phyloP scores from a whole-genome alignment of 2,113 vertebrate species.

The Megaceryle torquata region DNA sequence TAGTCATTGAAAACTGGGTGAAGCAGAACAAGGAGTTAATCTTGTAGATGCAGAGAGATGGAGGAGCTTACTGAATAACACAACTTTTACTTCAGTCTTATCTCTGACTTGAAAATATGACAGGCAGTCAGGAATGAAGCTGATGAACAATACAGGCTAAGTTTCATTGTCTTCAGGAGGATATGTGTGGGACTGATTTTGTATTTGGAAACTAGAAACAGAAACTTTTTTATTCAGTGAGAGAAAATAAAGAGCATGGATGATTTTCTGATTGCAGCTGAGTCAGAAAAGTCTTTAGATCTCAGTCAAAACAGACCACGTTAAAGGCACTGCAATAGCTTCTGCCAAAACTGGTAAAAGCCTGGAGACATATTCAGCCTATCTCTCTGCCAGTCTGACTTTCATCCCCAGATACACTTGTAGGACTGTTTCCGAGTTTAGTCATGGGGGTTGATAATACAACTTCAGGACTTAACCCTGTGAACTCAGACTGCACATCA shows the following conservation, averaged over 20 bases:
- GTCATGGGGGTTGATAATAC: not conserved
- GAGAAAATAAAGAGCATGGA: not conserved
- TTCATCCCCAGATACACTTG: not conserved
- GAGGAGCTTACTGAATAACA: not conserved
- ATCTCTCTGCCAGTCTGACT: not conserved
- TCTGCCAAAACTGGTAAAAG: not conserved
- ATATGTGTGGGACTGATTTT: not conserved
- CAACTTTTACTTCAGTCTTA: not conserved
- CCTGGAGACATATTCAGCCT: not conserved
- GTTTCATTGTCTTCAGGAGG: slow-evolving; percentile 19
- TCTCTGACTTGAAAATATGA: not conserved
- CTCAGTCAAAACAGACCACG: slow-evolving; percentile 14
- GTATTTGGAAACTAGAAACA: slow-evolving; percentile 28
- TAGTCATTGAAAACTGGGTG: not conserved
- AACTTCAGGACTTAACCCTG: not conserved
- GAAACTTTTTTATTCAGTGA: slow-evolving; percentile 6
- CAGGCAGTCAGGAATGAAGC: not conserved
- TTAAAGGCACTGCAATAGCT: not conserved
- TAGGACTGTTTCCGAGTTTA: not conserved
- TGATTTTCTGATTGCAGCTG: not conserved
- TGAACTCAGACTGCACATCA: not conserved
- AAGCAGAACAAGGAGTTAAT: not conserved
- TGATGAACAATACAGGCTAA: not conserved
- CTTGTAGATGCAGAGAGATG: not conserved
- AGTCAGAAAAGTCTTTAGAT: slow-evolving; percentile 14